phyloP scores from a whole-genome alignment of 2,113 vertebrate species.

The Oreotragus oreotragus region DNA sequence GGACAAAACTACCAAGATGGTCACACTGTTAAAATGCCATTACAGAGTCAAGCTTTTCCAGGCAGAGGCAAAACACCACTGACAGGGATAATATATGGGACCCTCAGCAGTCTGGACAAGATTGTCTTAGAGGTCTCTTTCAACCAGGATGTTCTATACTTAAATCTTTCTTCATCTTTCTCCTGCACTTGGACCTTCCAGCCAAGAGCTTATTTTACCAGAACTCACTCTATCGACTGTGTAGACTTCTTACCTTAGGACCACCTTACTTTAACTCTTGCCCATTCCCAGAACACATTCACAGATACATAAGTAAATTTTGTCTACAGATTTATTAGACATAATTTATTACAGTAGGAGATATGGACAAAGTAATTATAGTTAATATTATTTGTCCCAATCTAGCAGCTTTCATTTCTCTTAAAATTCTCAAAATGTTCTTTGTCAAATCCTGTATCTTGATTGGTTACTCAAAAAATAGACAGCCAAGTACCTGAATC shows the following conservation, averaged over 20 bases:
- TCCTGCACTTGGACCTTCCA: neutral
- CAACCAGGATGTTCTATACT: neutral
- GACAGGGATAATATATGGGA: too few species aligned
- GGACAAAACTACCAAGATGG: neutral
- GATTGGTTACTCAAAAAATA: neutral
- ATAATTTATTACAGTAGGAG: neutral
- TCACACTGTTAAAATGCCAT: neutral
- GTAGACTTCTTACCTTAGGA: neutral
- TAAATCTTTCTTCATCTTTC: neutral
- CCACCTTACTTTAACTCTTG: neutral
- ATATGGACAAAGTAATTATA: conserved; percentile 15
- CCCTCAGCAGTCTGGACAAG: neutral
- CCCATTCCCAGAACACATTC: neutral
- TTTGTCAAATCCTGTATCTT: neutral
- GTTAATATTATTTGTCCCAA: neutral
- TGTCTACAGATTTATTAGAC: conserved; percentile 59
- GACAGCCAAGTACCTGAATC: neutral
- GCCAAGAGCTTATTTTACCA: neutral
- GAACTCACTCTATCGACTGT: neutral
- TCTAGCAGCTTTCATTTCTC: neutral
- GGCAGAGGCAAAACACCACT: neutral
- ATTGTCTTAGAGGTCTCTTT: neutral
- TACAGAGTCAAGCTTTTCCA: neutral
- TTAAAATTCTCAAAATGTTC: neutral
- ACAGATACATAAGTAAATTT: neutral